Conservation (phyloP, 2,113 vertebrate genomes). For the Nipponia nippon region DNA sequence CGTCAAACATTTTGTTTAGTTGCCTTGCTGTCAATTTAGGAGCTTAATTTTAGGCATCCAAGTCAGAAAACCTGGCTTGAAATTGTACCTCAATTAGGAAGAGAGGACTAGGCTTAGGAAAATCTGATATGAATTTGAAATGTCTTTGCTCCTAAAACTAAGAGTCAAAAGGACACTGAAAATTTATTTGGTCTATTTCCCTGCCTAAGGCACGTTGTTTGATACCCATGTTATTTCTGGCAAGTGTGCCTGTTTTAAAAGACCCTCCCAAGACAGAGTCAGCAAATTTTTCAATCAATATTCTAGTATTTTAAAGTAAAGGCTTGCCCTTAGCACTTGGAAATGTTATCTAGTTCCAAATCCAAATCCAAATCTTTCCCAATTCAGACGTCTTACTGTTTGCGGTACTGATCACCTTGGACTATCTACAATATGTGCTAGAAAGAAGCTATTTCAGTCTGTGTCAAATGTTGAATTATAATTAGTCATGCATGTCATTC, state of each 20-base stretch:
- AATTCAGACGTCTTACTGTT: not conserved
- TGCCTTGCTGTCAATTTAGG: not conserved
- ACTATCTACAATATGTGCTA: fast-evolving
- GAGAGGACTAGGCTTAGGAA: not conserved
- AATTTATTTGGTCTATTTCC: not conserved
- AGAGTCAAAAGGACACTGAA: not conserved
- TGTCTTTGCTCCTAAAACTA: not conserved
- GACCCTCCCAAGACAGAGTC: not conserved
- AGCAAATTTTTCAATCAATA: not conserved
- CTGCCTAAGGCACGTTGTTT: not conserved
- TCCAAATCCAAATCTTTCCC: not conserved
- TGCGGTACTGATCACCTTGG: not conserved
- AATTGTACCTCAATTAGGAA: not conserved
- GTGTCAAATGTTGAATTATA: not conserved
- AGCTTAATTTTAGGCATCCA: not conserved
- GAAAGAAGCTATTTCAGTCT: not conserved
- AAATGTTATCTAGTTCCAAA: not conserved
- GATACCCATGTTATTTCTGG: not conserved
- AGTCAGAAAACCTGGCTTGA: not conserved
- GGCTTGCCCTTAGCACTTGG: not conserved
- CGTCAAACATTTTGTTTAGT: not conserved
- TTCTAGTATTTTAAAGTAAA: not conserved
- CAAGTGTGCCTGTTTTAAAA: not conserved
- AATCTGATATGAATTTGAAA: not conserved
- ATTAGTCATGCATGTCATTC: not conserved